phyloP scores from a whole-genome alignment of 2,113 vertebrate species.

The Rhinichthys klamathensis region DNA sequence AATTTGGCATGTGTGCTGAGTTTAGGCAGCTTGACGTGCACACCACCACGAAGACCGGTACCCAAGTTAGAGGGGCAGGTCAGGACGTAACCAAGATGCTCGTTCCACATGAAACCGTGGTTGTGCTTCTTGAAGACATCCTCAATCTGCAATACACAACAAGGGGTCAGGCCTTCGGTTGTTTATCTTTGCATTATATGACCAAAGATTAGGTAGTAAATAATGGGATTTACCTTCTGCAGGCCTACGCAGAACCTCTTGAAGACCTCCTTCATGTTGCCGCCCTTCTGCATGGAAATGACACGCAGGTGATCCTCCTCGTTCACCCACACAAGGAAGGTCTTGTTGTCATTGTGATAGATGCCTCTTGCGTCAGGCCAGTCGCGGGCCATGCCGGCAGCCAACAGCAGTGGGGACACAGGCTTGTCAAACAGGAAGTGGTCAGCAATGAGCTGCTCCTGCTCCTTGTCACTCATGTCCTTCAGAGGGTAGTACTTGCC shows the following conservation, averaged over 20 bases:
- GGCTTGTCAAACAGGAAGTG: conserved; percentile 98
- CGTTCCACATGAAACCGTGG: conserved; percentile 93
- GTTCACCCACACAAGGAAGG: conserved; percentile 95
- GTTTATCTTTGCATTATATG: neutral
- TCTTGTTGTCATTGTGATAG: conserved; percentile 94
- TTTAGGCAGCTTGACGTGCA: conserved; percentile 89
- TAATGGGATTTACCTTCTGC: conserved; percentile 78
- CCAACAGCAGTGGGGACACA: conserved; percentile 89
- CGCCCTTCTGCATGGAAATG: conserved; percentile 94
- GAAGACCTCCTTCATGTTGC: conserved; percentile 98
- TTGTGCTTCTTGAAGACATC: conserved; percentile 91
- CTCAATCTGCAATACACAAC: conserved; percentile 83
- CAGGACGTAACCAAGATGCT: conserved; percentile 91
- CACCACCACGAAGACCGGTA: conserved; percentile 90
- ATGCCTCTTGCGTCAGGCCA: conserved; percentile 94
- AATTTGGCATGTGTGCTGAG: conserved; percentile 94
- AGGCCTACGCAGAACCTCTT: conserved; percentile 92
- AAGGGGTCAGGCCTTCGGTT: neutral
- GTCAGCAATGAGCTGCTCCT: conserved; percentile 91
- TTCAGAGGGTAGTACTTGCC: conserved; percentile 93
- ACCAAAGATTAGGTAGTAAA: neutral
- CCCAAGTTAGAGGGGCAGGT: conserved; percentile 96
- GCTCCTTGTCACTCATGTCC: conserved; percentile 87
- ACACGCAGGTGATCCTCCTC: conserved; percentile 94
- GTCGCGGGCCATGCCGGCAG: conserved; percentile 93